Evolutionary conservation across 2,797 vertebrate genomes (phyloP).

Genomic region (Strix occidentalis): DNA sequence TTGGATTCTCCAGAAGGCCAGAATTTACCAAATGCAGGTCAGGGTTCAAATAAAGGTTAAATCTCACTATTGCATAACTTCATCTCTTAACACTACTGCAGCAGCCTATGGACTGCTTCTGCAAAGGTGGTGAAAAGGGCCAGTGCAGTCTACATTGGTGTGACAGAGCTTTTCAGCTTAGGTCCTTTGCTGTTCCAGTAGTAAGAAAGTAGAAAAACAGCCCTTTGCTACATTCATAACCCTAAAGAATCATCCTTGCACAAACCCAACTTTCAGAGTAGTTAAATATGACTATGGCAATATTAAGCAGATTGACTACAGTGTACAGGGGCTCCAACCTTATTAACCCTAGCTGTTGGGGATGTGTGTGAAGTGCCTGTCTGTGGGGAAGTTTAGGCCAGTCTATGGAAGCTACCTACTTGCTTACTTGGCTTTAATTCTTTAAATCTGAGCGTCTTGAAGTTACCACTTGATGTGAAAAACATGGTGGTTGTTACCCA

Average conservation of each 20-base stretch:
- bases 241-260: background rate
- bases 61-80: background rate
- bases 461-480: background rate
- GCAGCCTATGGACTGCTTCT: background rate
- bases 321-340: background rate
- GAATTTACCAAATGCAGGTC: background rate
- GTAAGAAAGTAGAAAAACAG: background rate
- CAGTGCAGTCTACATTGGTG: background rate
- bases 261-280: background rate
- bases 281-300: background rate
- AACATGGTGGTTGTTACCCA: background rate
- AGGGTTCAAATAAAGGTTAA: slow-evolving; percentile 17
- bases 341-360: background rate
- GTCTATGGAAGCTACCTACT: background rate
- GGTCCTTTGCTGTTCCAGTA: background rate
- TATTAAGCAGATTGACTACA: background rate
- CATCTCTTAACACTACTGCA: background rate
- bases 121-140: background rate
- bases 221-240: background rate
- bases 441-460: background rate
- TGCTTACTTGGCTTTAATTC: background rate
- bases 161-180: background rate
- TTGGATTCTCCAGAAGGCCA: background rate
- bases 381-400: background rate
- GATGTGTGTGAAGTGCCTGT: background rate